Evolutionary conservation across 1,140 invertebrate genomes (phyloP), one percentile per base, ranked within the genome.

Genomic region (Achroia grisella): DNA sequence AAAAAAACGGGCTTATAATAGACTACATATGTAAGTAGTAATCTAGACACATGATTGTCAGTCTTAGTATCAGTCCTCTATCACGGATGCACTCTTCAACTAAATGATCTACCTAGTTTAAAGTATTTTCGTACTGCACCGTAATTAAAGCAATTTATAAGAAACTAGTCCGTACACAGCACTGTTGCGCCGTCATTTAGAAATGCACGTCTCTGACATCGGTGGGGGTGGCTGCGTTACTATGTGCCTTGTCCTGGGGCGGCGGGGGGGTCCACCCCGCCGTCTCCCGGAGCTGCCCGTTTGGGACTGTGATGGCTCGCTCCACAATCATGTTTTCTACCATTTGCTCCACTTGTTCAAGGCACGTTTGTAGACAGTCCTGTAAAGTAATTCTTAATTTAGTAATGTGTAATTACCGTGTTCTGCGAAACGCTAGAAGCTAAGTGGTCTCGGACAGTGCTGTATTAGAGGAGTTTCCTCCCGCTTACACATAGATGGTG

Each of bases 181-280:
- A 30, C 40, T 29, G 43, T 28, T 39, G 40, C 39, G 31, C 35
- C 33, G 37, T 8, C 27, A 36, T 62, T 88, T 76, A 92, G 73
- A 93, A 92, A 76, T 92, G 90, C 48, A 93, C 89, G 68, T 93
- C 91, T 52, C 91, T 87, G 49, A 95, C 92, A 74, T 94, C 93
- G 47, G 93, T 94, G 33, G 93, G 93, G 13, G 93, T 95, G 48
- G 90, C 90, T 31, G 93, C 92, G 77, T 93, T 92, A 62, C 90
- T 90, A 72, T 90, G 76, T 32, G 89, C 83, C 71, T 91, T 91
- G 63, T 88, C 88, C 54, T 79, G 72, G 53, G 83, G 86, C 88
- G 92, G 59, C 87, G 93, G 86, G 88, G 92, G 59, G 87, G 93
- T 71, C 89, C 91, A 60, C 89, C 75, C 90, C 89, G 75, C 89